Base-by-base conservation (phyloP, 2,113 vertebrate species). In the Gymnarchus niloticus region DNA sequence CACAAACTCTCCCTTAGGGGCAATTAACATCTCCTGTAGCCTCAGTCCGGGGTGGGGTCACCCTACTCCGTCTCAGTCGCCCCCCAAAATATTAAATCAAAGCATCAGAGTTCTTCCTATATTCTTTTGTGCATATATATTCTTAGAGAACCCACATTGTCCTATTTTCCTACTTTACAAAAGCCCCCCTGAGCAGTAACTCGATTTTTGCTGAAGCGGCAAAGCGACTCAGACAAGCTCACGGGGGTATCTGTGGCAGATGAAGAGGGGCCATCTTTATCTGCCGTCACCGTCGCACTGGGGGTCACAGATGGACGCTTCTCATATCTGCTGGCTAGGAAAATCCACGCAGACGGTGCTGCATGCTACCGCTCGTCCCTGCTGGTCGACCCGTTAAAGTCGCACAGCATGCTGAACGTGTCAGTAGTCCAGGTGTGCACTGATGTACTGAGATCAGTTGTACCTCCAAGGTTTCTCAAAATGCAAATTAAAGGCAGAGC, bases 281-380 rank as follows among this genome's bases (percentile, higher is more conserved):
- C 91, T 81, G 77, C 92, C 90, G 90, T 91, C 89, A 91, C 93
- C 90, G 89, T 90, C 88, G 92, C 93, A 91, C 91, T 90, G 90
- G 12, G 92, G 93, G 91, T 94, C 92, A 93, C 85, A 91, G 91
- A 92, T 91, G 86, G 88, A 89, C 90, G 88, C 91, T 93, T 87
- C 89, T 92, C 91, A 89, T 91, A 90, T 91, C 89, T 92, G 89
- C 90, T 88, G 90, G 86, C 73, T 87, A 88, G 88, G 59, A 86
- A 90, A 87, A 91, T 90, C 89, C 89, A 89, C 89, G 89, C 89
- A 89, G 87, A 89, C 90, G 87, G 88, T 83, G 84, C 12, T 5
- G 61, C 83, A 1, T 3, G 37, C 54, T 0, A 17, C 3, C 37
- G 1, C 33, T 0, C 3, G 54, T 10, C 49, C 23, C 51, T n/a